Base-by-base conservation (phyloP, 1,140 invertebrate species). In the Drosophila nasuta region DNA sequence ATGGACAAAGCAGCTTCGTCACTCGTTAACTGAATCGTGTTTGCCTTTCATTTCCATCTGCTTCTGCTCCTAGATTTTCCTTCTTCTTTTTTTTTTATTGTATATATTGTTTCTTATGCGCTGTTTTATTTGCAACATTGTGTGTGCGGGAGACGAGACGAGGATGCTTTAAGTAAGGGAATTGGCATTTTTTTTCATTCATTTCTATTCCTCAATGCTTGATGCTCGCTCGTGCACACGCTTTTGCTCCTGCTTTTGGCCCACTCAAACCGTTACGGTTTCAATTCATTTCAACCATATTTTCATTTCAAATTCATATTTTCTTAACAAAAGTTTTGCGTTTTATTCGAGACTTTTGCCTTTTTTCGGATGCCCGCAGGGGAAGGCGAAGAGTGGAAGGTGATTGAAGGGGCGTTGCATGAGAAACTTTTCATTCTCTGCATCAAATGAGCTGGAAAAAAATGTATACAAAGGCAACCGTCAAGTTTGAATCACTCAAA, bases 231-330 rank as follows among this genome's bases (percentile, higher is more conserved):
- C 82, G 83, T 87, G 83, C 82, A 88, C 80, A 66, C 76, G 72
- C 76, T 79, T 67, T 3, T 25, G 20, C 20, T 25, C 20, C 20
- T 25, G 20, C 51, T 52, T 87, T 82, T 82, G 68, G 80, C 64
- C 77, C 80, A 76, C 80, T 83, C 66, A 77, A 88, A 75, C 80
- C 77, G 85, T 89, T 89, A 85, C 75, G 83, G 78, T 76, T 89
- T 89, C 86, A 89, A 85, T 89, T 89, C 85, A 90, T 90, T 89
- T 88, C 82, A 82, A 87, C 81, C 81, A 89, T 88, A 88, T 88
- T 90, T 89, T 89, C 85, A 90, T 89, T 89, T 89, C 81, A 82
- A 85, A 89, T 89, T 89, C 85, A 89, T 89, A 89, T 89, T 89
- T 89, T 89, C 85, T 85, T 89, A 89, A 89, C 85, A 89, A 89